Percentiles rank a stretch among this genome's conserved stretches.
Conservation (phyloP, 2,113 vertebrate species). For the Gadus chalcogrammus region DNA sequence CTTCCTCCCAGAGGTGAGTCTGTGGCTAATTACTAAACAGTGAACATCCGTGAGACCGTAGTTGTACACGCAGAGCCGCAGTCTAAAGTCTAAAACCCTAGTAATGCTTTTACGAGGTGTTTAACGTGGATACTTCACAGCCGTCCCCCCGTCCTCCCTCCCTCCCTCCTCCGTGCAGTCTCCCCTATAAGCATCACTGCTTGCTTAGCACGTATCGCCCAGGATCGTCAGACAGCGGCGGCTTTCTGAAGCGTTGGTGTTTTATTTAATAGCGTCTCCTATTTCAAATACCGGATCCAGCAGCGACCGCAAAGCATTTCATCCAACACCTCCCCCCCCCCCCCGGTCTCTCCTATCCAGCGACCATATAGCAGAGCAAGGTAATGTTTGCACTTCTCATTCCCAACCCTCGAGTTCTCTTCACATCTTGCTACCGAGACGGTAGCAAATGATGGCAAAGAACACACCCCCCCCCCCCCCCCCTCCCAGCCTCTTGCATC, state of each 20-base stretch:
- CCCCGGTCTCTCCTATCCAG: too few relatives aligned
- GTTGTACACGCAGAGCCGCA: conserved; percentile 8
- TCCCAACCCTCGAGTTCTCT: conserved; percentile 21
- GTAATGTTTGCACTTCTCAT: conserved; percentile 34
- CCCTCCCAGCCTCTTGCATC: conserved; percentile 31
- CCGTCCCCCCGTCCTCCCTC: background rate
- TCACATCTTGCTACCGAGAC: conserved; percentile 20
- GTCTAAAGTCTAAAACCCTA: conserved; percentile 10
- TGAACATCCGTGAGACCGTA: background rate
- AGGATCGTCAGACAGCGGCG: too few relatives aligned
- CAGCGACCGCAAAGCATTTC: conserved; percentile 27
- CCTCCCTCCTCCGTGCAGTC: background rate
- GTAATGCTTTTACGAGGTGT: conserved; percentile 29
- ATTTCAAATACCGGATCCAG: conserved; percentile 25
- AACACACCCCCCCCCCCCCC: too few relatives aligned
- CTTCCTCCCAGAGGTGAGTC: conserved; percentile 9
- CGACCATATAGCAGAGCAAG: conserved; percentile 6
- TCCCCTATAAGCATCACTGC: too few relatives aligned
- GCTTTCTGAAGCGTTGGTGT: too few relatives aligned
- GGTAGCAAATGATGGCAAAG: background rate
- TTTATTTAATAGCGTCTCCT: too few relatives aligned
- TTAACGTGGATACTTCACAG: conserved; percentile 19
- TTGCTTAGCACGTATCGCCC: too few relatives aligned
- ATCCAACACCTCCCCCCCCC: conserved; percentile 14
- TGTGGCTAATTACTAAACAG: conserved; percentile 24